Percentiles rank a stretch among this genome's conserved stretches.
These are phyloP conservation scores for Ictidomys tridecemlineatus DNA, from an alignment of 2,113 vertebrate species.

Conservation along the genomic window DNA sequence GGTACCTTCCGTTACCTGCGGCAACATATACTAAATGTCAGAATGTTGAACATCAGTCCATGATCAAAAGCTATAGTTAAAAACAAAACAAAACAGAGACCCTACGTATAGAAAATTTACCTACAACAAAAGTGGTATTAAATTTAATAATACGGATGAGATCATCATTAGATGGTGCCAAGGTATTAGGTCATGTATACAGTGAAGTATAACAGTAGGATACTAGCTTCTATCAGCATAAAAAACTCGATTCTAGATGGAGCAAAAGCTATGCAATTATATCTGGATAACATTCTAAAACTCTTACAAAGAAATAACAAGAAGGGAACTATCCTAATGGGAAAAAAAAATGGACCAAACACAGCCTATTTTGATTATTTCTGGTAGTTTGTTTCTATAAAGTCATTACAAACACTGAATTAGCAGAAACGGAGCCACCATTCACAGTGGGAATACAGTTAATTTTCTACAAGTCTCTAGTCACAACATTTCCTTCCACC, in stretches of 20 bases:
- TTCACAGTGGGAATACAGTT: neutral
- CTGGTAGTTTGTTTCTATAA: neutral
- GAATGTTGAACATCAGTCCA: neutral
- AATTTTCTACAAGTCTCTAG: neutral
- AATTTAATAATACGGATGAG: neutral
- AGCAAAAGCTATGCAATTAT: neutral
- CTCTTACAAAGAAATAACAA: neutral
- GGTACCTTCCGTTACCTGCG: neutral
- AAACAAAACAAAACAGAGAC: neutral
- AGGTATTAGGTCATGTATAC: neutral
- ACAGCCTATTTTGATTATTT: neutral
- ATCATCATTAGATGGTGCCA: neutral
- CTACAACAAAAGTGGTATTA: neutral
- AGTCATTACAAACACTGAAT: neutral
- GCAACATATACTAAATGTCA: neutral
- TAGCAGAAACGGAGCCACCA: neutral
- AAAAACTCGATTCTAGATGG: neutral
- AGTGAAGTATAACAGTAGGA: neutral
- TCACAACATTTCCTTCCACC: neutral
- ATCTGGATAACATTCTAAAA: neutral
- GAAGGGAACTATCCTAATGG: neutral
- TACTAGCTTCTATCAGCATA: neutral
- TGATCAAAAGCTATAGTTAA: neutral
- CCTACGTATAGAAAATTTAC: neutral
- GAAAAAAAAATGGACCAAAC: neutral